Conservation (phyloP, 1,140 invertebrate genomes). For the Aphis craccivora region DNA sequence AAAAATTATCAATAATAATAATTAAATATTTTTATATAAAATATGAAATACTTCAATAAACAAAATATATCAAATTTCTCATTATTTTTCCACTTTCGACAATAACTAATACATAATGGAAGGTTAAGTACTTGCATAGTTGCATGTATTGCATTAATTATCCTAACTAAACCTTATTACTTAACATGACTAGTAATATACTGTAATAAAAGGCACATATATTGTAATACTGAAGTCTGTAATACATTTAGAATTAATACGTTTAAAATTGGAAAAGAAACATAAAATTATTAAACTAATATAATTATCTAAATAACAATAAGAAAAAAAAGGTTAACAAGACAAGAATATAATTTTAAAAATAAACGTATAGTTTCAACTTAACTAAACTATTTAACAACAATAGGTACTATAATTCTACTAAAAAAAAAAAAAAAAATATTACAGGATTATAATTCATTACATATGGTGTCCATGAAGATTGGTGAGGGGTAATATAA, state of each 20-base stretch:
- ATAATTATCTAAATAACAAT: conserved; percentile 38
- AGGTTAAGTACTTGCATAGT: neutral
- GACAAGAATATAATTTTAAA: conserved; percentile 22
- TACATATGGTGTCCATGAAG: neutral
- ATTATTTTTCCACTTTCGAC: neutral
- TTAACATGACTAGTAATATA: conserved; percentile 49
- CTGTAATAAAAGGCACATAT: conserved; percentile 45
- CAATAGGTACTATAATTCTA: conserved; percentile 24
- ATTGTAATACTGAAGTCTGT: neutral
- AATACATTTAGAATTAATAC: conserved; percentile 11
- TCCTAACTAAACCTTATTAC: conserved; percentile 32
- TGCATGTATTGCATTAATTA: neutral
- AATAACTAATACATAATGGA: conserved; percentile 1
- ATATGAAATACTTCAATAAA: neutral
- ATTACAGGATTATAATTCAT: conserved; percentile 24
- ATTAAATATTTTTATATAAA: neutral
- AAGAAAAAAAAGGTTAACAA: conserved; percentile 18
- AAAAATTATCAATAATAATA: neutral
- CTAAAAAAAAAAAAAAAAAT: conserved; percentile 26
- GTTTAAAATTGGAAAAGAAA: neutral
- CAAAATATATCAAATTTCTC: neutral
- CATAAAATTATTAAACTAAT: conserved; percentile 18
- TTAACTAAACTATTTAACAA: conserved; percentile 45
- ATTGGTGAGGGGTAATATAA: neutral
- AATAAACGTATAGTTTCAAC: conserved; percentile 2